These are phyloP conservation scores for Epizoanthus rinbou DNA, from an alignment of 92 coral and sea anemone genomes.

Conservation along the genomic window DNA sequence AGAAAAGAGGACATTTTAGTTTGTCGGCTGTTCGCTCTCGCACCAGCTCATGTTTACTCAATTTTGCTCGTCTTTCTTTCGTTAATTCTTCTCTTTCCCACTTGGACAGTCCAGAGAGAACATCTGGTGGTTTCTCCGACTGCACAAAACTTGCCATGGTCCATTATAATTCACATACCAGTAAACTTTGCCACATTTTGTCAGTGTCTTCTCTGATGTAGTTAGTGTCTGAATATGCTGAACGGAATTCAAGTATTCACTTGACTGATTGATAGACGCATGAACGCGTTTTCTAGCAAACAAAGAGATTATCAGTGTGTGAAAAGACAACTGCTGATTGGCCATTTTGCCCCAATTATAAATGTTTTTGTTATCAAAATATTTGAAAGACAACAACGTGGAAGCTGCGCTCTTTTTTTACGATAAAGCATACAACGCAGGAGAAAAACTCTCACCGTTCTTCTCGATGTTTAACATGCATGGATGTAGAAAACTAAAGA, in stretches of 20 bases:
- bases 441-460: too few species aligned
- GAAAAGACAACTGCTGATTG: constrained; percentile 7
- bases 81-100: constrained; percentile 80
- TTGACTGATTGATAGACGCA: constrained; percentile 1
- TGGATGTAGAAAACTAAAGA: neutral
- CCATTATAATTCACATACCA: neutral
- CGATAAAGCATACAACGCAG: neutral
- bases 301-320: constrained; percentile 24
- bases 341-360: constrained; percentile 13
- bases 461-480: too few species aligned
- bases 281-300: constrained; percentile 28
- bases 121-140: neutral
- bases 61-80: constrained; percentile 64
- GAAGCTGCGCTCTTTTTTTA: neutral
- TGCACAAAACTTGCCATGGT: constrained; percentile 47
- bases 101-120: constrained; percentile 62
- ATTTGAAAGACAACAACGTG: neutral
- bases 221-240: neutral
- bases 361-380: constrained; percentile 7
- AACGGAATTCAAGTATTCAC: neutral
- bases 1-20: constrained; percentile 88
- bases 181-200: neutral
- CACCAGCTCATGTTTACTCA: constrained; percentile 70
- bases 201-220: neutral
- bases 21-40: constrained; percentile 84